A percentile compares a stretch with the other conserved stretches of the same genome.
These are phyloP conservation scores for Hydrolagus colliei DNA, from an alignment of 2,797 vertebrate species.

Conservation along the genomic window DNA sequence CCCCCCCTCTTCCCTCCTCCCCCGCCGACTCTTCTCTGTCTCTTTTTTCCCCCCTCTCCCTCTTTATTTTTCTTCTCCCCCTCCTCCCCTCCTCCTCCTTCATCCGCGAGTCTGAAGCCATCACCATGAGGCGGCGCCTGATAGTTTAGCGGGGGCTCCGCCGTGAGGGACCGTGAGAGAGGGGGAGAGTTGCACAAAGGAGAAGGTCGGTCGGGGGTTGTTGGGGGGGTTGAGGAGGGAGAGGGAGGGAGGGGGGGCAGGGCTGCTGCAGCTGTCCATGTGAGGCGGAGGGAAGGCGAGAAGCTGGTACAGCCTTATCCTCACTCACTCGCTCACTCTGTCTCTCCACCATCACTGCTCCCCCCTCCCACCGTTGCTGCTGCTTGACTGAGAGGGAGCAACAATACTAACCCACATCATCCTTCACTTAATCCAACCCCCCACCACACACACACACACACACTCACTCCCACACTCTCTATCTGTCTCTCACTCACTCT, in stretches of 20 bases:
- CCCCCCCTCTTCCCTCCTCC: neutral
- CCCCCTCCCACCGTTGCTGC: neutral
- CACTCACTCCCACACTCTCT: no score
- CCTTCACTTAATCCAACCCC: neutral
- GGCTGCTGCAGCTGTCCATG: neutral
- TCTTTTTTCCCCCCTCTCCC: neutral
- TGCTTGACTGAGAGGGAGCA: conserved; percentile 15
- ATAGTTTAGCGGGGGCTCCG: neutral
- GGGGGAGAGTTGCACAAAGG: conserved; percentile 33
- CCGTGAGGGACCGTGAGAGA: neutral
- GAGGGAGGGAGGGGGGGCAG: conserved; percentile 33
- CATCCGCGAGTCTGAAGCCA: no score
- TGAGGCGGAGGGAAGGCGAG: conserved; percentile 9
- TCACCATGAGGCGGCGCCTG: neutral
- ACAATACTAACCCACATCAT: neutral
- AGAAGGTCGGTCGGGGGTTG: conserved; percentile 34
- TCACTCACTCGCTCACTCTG: conserved; percentile 21
- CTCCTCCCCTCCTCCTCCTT: neutral
- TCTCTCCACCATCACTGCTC: neutral
- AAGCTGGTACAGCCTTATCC: conserved; percentile 32
- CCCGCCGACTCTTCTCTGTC: neutral
- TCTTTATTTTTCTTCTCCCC: neutral
- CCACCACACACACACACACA: neutral
- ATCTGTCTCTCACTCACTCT: no score
- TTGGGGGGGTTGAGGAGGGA: conserved; percentile 32